Evolutionary conservation across 2,888 invertebrate genomes (phyloP), one percentile per base, ranked within the genome.

Genomic region (Drosophila helvetica): DNA sequence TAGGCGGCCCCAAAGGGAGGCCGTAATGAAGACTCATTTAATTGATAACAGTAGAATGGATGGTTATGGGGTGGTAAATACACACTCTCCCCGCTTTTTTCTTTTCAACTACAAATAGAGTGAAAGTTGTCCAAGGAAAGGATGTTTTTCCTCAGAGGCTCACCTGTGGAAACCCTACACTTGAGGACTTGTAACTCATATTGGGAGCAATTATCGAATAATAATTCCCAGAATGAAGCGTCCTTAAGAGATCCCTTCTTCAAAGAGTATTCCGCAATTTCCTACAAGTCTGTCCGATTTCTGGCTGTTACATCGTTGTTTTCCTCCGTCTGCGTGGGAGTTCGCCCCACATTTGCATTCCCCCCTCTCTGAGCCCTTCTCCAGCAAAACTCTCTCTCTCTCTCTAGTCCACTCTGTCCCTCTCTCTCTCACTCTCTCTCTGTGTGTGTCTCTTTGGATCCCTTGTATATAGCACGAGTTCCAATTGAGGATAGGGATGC

Each of bases 341-440:
- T 42, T 66, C 80, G 73, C 55, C 67, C 66, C 75, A 79, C 70
- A 79, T 82, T 82, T 82, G 85, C 82, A 82, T 82, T 72, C 67
- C 52, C 52, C 70, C 62, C 71, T 71, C 79, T 48, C 65, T 57
- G 19, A 51, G 50, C 9, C 12, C 9, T 70, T 51, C 25, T 25
- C 25, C 25, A 5, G 38, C 38, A 2, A 38, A 38, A 38, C n/a
- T 25, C 10, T 46, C 25, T 22, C n/a, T n/a, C n/a, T n/a, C 10
- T 25, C n/a, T n/a, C n/a, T n/a, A n/a, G n/a, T n/a, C n/a, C n/a
- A n/a, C n/a, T n/a, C n/a, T n/a, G n/a, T n/a, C n/a, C n/a, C n/a
- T n/a, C n/a, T n/a, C 38, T 52, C 42, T 22, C 22, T 43, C 52
- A 25, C 38, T 45, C 19, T n/a, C 7, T n/a, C 19, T 22, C 15